These are phyloP conservation scores for Hypotaenidia philippensis DNA, from an alignment of 2,797 vertebrate genomes.

Conservation along the genomic window DNA sequence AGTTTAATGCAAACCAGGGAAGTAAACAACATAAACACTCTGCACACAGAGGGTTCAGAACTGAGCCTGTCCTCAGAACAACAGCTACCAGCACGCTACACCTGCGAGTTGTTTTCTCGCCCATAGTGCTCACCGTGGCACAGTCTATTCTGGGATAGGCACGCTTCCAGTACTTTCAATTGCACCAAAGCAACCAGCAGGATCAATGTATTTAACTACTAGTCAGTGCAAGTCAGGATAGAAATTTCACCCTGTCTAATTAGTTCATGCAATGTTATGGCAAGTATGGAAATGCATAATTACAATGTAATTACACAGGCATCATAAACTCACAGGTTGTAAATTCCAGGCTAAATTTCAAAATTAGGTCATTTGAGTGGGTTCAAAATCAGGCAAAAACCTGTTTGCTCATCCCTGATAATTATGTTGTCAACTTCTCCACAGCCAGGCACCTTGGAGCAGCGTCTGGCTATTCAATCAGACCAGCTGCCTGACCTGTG, in stretches of 20 bases:
- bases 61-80: background rate
- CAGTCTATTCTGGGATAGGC: background rate
- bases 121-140: background rate
- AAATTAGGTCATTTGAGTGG: constrained; percentile 21
- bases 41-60: background rate
- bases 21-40: background rate
- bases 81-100: background rate
- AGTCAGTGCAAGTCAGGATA: constrained; percentile 33
- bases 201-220: constrained; percentile 36
- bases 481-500: background rate
- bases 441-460: background rate
- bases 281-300: constrained; percentile 60
- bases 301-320: constrained; percentile 48
- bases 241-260: constrained; percentile 36
- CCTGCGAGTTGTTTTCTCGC: background rate
- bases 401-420: constrained; percentile 26
- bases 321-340: background rate
- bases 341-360: constrained; percentile 69
- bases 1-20: constrained; percentile 2
- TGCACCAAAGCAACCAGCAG: background rate
- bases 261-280: constrained; percentile 44
- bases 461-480: background rate
- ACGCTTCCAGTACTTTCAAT: background rate
- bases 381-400: constrained; percentile 58
- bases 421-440: constrained; percentile 26